These are phyloP conservation scores for Hemicrepidius hirtus DNA, from an alignment of 2,888 invertebrate species.

Conservation along the genomic window DNA sequence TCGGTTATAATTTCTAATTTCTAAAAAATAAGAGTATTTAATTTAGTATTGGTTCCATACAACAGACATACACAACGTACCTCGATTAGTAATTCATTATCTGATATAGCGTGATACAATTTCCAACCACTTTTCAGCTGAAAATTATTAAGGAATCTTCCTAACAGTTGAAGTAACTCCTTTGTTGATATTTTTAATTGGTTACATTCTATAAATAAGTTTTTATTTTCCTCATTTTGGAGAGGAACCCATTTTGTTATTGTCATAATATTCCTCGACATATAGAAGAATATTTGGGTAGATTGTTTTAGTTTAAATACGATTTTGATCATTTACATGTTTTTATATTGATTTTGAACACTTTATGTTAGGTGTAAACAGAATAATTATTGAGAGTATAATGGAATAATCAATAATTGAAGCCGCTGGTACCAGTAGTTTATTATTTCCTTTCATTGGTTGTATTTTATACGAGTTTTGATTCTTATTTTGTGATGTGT, in stretches of 20 bases:
- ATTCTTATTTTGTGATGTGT: no score
- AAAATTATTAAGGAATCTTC: slow-evolving; percentile 74
- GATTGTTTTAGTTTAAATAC: neutral
- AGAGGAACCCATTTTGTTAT: slow-evolving; percentile 75
- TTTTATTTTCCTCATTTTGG: slow-evolving; percentile 73
- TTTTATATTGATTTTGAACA: neutral
- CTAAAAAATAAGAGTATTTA: slow-evolving; percentile 68
- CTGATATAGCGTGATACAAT: slow-evolving; percentile 45
- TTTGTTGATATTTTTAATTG: slow-evolving; percentile 73
- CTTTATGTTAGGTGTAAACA: neutral
- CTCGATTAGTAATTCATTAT: slow-evolving; percentile 35
- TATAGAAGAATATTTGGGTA: slow-evolving; percentile 44
- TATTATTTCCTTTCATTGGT: neutral
- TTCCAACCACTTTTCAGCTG: slow-evolving; percentile 63
- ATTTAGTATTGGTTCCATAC: neutral
- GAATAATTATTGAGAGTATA: neutral
- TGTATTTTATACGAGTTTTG: no score
- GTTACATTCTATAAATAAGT: slow-evolving; percentile 73
- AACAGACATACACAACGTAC: slow-evolving; percentile 25
- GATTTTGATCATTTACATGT: neutral
- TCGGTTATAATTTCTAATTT: slow-evolving; percentile 76
- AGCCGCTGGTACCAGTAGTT: neutral
- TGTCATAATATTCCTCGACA: slow-evolving; percentile 69
- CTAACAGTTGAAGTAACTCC: slow-evolving; percentile 64
- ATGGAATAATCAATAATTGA: neutral